Base-by-base conservation (phyloP, 64 coral and sea anemone genomes). In the Montipora foliosa region DNA sequence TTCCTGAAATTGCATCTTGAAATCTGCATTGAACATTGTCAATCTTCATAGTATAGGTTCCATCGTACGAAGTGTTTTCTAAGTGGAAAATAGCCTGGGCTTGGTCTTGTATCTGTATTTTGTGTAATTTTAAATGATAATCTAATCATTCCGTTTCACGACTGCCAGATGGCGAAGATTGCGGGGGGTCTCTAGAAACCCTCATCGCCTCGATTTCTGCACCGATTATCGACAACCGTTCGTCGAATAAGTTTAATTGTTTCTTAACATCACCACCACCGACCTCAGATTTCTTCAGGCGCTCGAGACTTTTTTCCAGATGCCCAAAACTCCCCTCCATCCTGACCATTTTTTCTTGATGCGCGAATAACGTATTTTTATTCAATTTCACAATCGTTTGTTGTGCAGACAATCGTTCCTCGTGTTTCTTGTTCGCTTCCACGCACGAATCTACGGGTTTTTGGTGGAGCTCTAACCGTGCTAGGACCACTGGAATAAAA, bases 41-140 rank as follows among this genome's bases (percentile, higher is more conserved):
- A 44, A 97, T 94, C 64, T 95, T 97, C 96, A 93, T 95, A 9
- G 92, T 15, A 70, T 95, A 94, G 12, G 62, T 69, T 2, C 96
- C 96, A 71, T 97, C 93, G 51, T 97, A 89, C 37, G 37, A 37
- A 37, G 37, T 37, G 37, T 37, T 37, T 37, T 37, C 37, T 37
- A 37, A 37, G 37, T 2, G 37, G 37, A 0, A 37, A 37, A 37
- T 37, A 37, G 37, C 37, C 37, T 37, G 37, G 37, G 37, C 37
- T 37, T 37, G 37, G 0, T 37, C 37, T 37, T 37, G 37, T 37
- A 37, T 37, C 37, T 37, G 37, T 37, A 37, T 37, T 37, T 37
- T 1, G 37, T 37, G 37, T 37, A 37, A 37, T 37, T 0, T 37
- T 37, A 37, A 37, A 37, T 37, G 37, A 37, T 37, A 1, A 37